Conservation (phyloP, 2,888 invertebrate species). For the Nysson spinosus region DNA sequence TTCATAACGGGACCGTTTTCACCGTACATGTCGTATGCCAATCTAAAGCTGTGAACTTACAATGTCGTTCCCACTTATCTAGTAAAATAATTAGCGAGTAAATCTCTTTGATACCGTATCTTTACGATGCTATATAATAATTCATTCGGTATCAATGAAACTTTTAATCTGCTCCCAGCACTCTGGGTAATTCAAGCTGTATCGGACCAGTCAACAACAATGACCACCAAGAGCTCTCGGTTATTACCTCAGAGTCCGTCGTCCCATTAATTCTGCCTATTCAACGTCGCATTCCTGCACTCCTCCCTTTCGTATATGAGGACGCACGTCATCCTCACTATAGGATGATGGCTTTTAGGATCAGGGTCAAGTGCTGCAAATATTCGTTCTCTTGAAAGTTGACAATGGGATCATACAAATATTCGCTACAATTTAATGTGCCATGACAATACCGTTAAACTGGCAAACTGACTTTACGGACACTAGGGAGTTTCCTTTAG, state of each 20-base stretch:
- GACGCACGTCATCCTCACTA: conserved; percentile 20
- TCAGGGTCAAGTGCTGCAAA: conserved; percentile 1
- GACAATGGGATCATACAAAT: conserved; percentile 19
- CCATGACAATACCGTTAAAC: background rate
- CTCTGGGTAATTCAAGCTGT: conserved; percentile 11
- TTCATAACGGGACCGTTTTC: no score
- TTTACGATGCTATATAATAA: no score
- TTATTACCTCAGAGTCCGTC: conserved; percentile 57
- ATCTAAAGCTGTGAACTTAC: no score
- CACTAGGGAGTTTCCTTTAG: background rate
- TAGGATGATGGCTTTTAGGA: conserved; percentile 20
- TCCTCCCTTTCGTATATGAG: conserved; percentile 27
- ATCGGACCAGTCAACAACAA: conserved; percentile 30
- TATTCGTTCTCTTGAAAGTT: conserved; percentile 27
- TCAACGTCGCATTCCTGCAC: conserved; percentile 60
- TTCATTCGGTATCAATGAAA: conserved; percentile 25
- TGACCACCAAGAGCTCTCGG: conserved; percentile 42
- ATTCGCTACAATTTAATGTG: conserved; percentile 7
- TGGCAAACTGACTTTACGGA: background rate
- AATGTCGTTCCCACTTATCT: no score
- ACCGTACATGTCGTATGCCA: no score
- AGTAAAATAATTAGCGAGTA: no score
- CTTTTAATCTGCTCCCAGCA: conserved; percentile 22
- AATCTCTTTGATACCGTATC: no score
- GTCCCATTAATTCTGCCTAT: conserved; percentile 67